phyloP scores from a whole-genome alignment of 2,888 invertebrate genomes.

The Dynastes tityus region DNA sequence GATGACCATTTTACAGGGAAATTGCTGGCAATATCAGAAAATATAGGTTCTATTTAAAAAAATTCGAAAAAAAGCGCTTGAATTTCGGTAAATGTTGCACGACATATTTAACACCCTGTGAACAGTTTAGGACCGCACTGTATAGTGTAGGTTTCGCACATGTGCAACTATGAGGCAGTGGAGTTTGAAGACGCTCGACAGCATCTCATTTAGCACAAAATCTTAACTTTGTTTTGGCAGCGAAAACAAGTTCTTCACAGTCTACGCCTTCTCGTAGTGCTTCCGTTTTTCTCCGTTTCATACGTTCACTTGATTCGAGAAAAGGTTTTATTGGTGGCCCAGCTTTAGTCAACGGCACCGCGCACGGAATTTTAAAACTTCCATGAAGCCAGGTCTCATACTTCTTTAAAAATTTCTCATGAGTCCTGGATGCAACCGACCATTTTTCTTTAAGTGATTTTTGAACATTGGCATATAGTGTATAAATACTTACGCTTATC shows the following conservation, averaged over 20 bases:
- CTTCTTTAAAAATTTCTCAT: slow-evolving; percentile 11
- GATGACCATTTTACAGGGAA: no score
- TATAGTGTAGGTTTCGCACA: no score
- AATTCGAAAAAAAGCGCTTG: no score
- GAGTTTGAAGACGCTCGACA: not conserved
- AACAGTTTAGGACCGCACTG: no score
- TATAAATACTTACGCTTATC: not conserved
- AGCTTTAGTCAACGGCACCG: not conserved
- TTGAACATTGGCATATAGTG: not conserved
- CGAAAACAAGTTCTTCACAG: slow-evolving; percentile 5
- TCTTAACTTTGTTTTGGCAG: slow-evolving; percentile 11
- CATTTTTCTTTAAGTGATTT: slow-evolving; percentile 10
- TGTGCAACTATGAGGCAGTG: no score
- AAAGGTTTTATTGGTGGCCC: not conserved
- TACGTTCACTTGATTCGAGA: not conserved
- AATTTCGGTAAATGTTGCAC: no score
- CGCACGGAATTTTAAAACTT: not conserved
- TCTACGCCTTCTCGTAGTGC: slow-evolving; percentile 4
- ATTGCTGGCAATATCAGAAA: no score
- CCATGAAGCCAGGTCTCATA: slow-evolving; percentile 14
- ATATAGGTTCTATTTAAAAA: no score
- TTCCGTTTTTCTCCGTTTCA: slow-evolving; percentile 20
- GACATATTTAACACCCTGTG: no score
- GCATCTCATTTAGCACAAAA: slow-evolving; percentile 11
- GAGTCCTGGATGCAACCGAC: not conserved